These are phyloP conservation scores for Neodiprion lecontei DNA, from an alignment of 1,140 invertebrate genomes.

Conservation along the genomic window DNA sequence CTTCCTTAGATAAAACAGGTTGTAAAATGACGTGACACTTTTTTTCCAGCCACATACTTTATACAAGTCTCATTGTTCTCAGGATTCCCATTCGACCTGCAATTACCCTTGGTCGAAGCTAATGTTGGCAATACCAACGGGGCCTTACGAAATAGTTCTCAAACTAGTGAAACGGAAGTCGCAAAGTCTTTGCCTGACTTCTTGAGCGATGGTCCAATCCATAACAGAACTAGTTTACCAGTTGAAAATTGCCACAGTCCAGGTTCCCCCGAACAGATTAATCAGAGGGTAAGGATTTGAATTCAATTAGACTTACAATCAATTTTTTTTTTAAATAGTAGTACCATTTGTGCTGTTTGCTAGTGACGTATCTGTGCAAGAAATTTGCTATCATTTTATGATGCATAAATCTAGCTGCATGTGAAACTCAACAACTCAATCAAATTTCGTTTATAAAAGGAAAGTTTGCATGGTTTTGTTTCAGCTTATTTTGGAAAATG, in stretches of 20 bases:
- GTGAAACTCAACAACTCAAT: too few species aligned
- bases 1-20: too few species aligned
- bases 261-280: constrained; percentile 47
- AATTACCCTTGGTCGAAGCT: constrained; percentile 37
- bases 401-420: too few species aligned
- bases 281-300: constrained; percentile 43
- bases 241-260: constrained; percentile 57
- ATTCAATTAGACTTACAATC: constrained; percentile 15
- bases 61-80: background rate
- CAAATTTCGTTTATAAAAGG: too few species aligned
- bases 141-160: constrained; percentile 17
- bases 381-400: too few species aligned
- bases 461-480: constrained; percentile 26
- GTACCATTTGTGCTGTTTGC: background rate
- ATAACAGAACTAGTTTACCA: constrained; percentile 56
- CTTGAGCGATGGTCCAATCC: constrained; percentile 74
- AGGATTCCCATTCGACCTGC: constrained; percentile 53
- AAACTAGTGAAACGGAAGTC: constrained; percentile 50
- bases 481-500: constrained; percentile 64
- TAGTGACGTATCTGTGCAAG: too few species aligned
- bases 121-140: constrained; percentile 24
- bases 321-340: constrained; percentile 15
- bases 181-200: constrained; percentile 76
- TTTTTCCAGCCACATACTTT: too few species aligned
- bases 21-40: too few species aligned